Conservation (phyloP, 2,113 vertebrate genomes). For the Formicarius rufipectus region DNA sequence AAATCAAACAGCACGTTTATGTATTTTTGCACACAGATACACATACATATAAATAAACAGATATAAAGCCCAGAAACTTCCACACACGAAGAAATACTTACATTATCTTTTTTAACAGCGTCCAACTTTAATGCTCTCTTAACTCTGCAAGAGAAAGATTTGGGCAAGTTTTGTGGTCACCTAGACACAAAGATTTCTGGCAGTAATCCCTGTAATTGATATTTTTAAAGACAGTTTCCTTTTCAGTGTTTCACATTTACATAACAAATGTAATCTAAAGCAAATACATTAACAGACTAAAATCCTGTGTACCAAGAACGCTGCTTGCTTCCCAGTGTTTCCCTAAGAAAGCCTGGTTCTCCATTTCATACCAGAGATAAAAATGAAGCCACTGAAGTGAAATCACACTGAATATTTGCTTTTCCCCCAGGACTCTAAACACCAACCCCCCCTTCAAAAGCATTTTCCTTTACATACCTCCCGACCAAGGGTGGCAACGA, state of each 20-base stretch:
- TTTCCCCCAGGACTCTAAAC: not conserved
- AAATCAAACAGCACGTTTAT: not conserved
- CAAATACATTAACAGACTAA: not conserved
- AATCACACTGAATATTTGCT: not conserved
- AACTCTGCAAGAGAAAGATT: constrained; percentile 73
- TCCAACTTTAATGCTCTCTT: constrained; percentile 78
- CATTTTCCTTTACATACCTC: constrained; percentile 48
- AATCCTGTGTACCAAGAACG: not conserved
- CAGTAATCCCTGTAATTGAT: not conserved
- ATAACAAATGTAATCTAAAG: no score
- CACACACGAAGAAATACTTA: constrained; percentile 71
- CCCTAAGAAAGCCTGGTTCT: constrained; percentile 11
- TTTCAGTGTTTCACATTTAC: not conserved
- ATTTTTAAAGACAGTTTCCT: not conserved
- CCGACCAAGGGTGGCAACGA: constrained; percentile 8
- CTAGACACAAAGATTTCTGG: constrained; percentile 11
- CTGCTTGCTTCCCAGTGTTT: not conserved
- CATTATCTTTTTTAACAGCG: constrained; percentile 36
- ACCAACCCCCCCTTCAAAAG: not conserved
- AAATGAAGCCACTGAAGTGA: not conserved
- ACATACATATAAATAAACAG: not conserved
- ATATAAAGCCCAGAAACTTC: not conserved
- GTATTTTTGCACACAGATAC: not conserved
- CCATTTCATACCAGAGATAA: constrained; percentile 12
- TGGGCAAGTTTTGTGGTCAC: constrained; percentile 20